Conservation (phyloP, 2,113 vertebrate genomes). For the Melanerpes aurifrons region DNA sequence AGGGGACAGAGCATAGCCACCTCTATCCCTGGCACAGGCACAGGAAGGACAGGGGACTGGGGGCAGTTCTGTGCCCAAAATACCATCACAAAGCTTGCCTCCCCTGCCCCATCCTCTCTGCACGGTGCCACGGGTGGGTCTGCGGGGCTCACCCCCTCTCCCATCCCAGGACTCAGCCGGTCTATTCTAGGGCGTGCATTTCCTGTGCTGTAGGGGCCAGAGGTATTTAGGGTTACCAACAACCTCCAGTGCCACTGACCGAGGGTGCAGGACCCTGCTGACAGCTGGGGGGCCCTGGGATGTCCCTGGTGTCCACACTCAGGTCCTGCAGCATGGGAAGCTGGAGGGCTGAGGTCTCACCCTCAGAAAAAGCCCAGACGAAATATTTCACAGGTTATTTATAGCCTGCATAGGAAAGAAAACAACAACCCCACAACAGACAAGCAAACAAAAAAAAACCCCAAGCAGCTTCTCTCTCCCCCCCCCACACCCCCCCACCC, state of each 20-base stretch:
- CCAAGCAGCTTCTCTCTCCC: no score
- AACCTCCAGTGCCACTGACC: rapidly evolving
- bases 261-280: neutral
- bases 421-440: neutral
- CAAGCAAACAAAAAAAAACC: no score
- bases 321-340: neutral
- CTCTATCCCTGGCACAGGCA: rapidly evolving
- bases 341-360: neutral
- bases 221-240: neutral
- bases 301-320: neutral
- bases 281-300: rapidly evolving
- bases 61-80: neutral
- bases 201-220: rapidly evolving
- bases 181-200: rapidly evolving
- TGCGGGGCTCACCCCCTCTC: neutral
- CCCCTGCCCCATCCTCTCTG: neutral
- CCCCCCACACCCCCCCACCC: no score
- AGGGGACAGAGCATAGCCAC: rapidly evolving
- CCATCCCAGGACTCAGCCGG: neutral
- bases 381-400: slow-evolving; percentile 51
- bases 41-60: neutral
- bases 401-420: neutral
- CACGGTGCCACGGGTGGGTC: rapidly evolving
- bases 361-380: neutral
- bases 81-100: neutral